These are phyloP conservation scores for Eulemur rubriventer DNA, from an alignment of 2,797 vertebrate species.

Conservation along the genomic window DNA sequence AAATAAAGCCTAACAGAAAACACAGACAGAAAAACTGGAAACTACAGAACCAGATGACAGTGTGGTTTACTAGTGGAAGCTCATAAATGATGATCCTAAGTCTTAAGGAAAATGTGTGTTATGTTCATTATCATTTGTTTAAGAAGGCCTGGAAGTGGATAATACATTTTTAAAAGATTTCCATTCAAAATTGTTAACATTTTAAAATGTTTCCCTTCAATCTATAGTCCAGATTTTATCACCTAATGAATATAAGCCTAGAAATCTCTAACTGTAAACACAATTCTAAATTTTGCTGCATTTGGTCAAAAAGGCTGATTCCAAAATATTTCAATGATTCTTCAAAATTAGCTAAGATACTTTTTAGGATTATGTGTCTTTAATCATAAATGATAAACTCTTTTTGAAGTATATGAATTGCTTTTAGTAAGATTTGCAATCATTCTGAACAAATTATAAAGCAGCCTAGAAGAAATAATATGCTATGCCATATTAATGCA, in stretches of 20 bases:
- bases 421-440: slow-evolving; percentile 71
- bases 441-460: slow-evolving; percentile 63
- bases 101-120: background rate
- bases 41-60: background rate
- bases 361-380: slow-evolving; percentile 64
- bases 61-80: background rate
- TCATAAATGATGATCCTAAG: background rate
- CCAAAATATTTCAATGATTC: slow-evolving; percentile 60
- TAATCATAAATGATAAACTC: slow-evolving; percentile 43
- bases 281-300: slow-evolving; percentile 60
- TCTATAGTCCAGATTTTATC: background rate
- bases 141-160: background rate
- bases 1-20: slow-evolving; percentile 18
- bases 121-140: background rate
- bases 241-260: slow-evolving; percentile 43
- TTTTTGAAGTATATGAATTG: slow-evolving; percentile 64
- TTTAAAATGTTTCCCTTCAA: slow-evolving; percentile 32
- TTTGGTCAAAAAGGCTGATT: slow-evolving; percentile 46
- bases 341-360: slow-evolving; percentile 64
- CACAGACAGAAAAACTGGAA: background rate
- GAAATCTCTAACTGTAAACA: slow-evolving; percentile 41
- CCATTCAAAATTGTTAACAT: slow-evolving; percentile 30
- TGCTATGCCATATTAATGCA: slow-evolving; percentile 59
- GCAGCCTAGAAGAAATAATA: slow-evolving; percentile 60
- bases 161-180: slow-evolving; percentile 22